These are phyloP conservation scores for Onchidella celtica DNA, from an alignment of 2,888 invertebrate genomes.

Conservation along the genomic window DNA sequence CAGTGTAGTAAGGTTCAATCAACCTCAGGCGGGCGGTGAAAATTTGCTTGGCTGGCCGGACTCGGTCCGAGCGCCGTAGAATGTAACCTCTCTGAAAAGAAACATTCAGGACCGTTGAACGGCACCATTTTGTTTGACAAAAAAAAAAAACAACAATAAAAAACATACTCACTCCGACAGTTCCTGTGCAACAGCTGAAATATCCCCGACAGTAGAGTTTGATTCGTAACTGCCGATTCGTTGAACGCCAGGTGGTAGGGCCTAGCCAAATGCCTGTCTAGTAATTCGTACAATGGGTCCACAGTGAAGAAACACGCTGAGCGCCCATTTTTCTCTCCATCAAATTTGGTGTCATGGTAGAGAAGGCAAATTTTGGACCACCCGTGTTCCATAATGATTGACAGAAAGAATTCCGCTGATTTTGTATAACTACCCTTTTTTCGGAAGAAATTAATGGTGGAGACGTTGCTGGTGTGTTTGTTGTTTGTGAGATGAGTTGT, in stretches of 20 bases:
- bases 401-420: slow-evolving; percentile 67
- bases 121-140: too few relatives aligned
- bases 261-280: slow-evolving; percentile 76
- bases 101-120: too few relatives aligned
- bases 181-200: slow-evolving; percentile 5
- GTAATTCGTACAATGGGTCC: slow-evolving; percentile 85
- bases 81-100: too few relatives aligned
- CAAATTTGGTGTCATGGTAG: slow-evolving; percentile 62
- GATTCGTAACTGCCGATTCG: slow-evolving; percentile 47
- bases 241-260: slow-evolving; percentile 82
- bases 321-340: slow-evolving; percentile 38
- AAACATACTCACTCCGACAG: slow-evolving; percentile 42
- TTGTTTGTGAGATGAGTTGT: background rate
- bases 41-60: too few relatives aligned
- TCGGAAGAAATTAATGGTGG: background rate
- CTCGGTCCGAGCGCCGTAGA: too few relatives aligned
- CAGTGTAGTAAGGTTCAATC: too few relatives aligned
- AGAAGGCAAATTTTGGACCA: slow-evolving; percentile 73
- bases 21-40: too few relatives aligned
- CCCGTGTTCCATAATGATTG: slow-evolving; percentile 64
- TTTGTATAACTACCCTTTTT: slow-evolving; percentile 68
- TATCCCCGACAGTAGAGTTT: background rate
- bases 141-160: too few relatives aligned
- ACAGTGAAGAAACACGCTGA: slow-evolving; percentile 87
- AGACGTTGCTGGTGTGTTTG: background rate